These are phyloP conservation scores for Scaptomyza polygonia DNA, from an alignment of 2,888 invertebrate genomes.

Conservation along the genomic window DNA sequence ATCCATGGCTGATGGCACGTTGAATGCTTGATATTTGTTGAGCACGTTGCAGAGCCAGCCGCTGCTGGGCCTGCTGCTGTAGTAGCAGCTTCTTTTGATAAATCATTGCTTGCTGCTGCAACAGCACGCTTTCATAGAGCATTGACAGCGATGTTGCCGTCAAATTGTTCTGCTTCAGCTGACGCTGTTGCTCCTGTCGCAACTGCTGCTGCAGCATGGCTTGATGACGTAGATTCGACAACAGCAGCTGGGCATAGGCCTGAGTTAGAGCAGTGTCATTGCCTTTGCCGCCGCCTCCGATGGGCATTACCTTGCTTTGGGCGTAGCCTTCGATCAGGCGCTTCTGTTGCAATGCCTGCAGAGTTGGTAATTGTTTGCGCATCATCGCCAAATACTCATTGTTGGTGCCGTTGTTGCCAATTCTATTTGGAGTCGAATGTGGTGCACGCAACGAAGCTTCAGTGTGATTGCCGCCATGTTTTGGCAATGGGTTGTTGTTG, in stretches of 20 bases:
- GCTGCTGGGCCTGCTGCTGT: slow-evolving; percentile 9
- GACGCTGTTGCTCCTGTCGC: slow-evolving; percentile 12
- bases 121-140: slow-evolving; percentile 39
- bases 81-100: slow-evolving; percentile 8
- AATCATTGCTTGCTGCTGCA: slow-evolving; percentile 29
- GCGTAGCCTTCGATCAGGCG: slow-evolving; percentile 19
- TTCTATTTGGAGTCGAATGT: not conserved
- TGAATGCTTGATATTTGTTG: slow-evolving; percentile 24
- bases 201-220: slow-evolving; percentile 11
- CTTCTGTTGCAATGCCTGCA: slow-evolving; percentile 34
- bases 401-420: not conserved
- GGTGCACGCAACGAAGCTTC: not conserved
- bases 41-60: slow-evolving; percentile 4
- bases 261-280: slow-evolving; percentile 10
- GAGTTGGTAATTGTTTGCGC: slow-evolving; percentile 36
- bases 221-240: slow-evolving; percentile 35
- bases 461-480: not conserved
- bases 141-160: slow-evolving; percentile 22
- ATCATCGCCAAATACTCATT: slow-evolving; percentile 24
- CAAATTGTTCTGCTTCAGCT: slow-evolving; percentile 16
- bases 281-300: slow-evolving; percentile 12
- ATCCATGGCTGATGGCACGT: slow-evolving; percentile 59
- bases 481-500: not conserved
- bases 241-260: slow-evolving; percentile 39
- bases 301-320: slow-evolving; percentile 26